These are phyloP conservation scores for Nibea coibor DNA, from an alignment of 2,113 vertebrate species.

Conservation along the genomic window DNA sequence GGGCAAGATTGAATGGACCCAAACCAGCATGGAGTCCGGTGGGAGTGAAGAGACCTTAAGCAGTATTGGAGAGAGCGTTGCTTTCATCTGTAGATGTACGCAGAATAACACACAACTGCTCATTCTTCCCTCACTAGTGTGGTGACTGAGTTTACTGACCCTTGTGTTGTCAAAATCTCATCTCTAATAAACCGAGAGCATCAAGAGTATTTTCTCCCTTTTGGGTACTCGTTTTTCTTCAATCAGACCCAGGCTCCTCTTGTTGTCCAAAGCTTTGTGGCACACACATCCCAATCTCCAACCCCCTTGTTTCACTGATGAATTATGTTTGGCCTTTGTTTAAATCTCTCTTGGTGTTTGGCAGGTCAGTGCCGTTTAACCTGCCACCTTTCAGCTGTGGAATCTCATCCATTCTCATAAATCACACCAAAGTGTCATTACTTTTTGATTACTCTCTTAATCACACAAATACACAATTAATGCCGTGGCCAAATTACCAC, in stretches of 20 bases:
- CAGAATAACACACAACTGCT: conserved; percentile 27
- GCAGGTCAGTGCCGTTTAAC: conserved; percentile 67
- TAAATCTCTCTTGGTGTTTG: conserved; percentile 64
- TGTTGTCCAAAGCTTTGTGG: conserved; percentile 4
- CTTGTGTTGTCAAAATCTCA: conserved; percentile 21
- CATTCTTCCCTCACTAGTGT: conserved; percentile 1
- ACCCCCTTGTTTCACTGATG: conserved; percentile 36
- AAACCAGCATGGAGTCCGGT: conserved; percentile 65
- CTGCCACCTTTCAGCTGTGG: conserved; percentile 61
- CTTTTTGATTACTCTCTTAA: conserved; percentile 72
- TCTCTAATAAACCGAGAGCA: conserved; percentile 40
- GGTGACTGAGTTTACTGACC: neutral
- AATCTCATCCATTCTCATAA: conserved; percentile 68
- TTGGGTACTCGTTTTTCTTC: neutral
- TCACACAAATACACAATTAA: conserved; percentile 65
- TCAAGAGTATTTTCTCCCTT: conserved; percentile 1
- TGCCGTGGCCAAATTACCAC: conserved; percentile 46
- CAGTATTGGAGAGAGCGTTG: conserved; percentile 62
- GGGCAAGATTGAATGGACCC: conserved; percentile 74
- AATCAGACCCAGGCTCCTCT: conserved; percentile 4
- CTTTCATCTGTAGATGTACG: conserved; percentile 62
- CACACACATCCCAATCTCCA: conserved; percentile 6
- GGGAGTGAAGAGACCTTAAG: conserved; percentile 71
- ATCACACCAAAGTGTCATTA: conserved; percentile 73
- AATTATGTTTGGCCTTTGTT: conserved; percentile 56